Evolutionary conservation across 2,888 invertebrate genomes (phyloP).

Genomic region (Cheilosia soror): DNA sequence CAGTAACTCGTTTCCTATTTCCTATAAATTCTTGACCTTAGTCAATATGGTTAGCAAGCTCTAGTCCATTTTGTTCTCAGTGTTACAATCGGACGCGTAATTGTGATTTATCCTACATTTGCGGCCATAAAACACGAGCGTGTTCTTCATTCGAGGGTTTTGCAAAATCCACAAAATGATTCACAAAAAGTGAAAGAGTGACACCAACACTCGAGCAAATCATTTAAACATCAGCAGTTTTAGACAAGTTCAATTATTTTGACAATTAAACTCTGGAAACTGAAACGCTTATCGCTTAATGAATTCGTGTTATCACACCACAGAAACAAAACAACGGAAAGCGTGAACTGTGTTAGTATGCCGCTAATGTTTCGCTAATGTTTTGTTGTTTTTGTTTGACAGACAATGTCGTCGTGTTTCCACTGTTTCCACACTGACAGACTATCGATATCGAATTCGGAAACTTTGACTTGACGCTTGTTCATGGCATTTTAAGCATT

Average conservation of each 20-base stretch:
- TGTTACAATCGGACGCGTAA: background rate
- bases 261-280: constrained; percentile 7
- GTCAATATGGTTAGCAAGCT: constrained; percentile 10
- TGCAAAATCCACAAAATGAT: constrained; percentile 7
- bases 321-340: constrained; percentile 19
- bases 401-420: background rate
- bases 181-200: constrained; percentile 12
- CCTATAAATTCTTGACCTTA: constrained; percentile 39
- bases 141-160: background rate
- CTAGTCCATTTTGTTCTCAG: background rate
- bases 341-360: constrained; percentile 36
- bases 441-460: background rate
- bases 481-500: background rate
- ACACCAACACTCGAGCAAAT: background rate
- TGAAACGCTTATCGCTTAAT: constrained; percentile 38
- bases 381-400: constrained; percentile 26
- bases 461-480: background rate
- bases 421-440: constrained; percentile 20
- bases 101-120: constrained; percentile 7
- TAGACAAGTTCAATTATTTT: constrained; percentile 20
- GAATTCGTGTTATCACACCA: constrained; percentile 24
- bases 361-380: constrained; percentile 14
- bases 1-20: constrained; percentile 1
- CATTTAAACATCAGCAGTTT: background rate
- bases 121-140: background rate